Evolutionary conservation across 2,113 vertebrate species (phyloP).

Genomic region (Bubalus kerabau): DNA sequence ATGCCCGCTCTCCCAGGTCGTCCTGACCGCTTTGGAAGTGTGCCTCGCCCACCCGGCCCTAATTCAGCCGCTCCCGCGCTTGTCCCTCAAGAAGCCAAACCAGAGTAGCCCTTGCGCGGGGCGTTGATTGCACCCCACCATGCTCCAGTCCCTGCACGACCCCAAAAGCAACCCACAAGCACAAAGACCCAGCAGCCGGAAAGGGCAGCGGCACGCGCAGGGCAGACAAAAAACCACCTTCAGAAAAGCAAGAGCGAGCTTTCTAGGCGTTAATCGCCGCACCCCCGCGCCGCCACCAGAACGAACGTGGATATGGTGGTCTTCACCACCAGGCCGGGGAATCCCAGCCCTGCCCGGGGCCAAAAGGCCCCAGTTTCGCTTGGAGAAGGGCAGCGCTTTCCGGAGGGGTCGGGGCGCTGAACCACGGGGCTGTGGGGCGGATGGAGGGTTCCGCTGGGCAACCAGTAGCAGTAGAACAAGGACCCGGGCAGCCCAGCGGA

Average conservation of each 20-base stretch:
- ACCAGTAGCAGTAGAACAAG: not conserved
- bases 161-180: not conserved
- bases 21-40: not conserved
- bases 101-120: not conserved
- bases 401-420: not conserved
- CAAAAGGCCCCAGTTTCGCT: not conserved
- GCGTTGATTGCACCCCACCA: not conserved
- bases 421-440: no score
- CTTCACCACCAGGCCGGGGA: not conserved
- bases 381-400: not conserved
- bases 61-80: not conserved
- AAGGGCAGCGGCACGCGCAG: not conserved
- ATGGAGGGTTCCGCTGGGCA: not conserved
- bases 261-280: not conserved
- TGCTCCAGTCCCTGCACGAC: not conserved
- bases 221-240: conserved; percentile 18
- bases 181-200: conserved; percentile 3
- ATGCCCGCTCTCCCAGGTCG: not conserved
- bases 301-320: not conserved
- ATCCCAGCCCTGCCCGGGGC: not conserved
- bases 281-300: not conserved
- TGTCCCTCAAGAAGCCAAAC: not conserved
- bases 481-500: fast-evolving
- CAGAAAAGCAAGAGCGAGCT: not conserved
- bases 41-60: not conserved